These are phyloP conservation scores for Gallinago solitaria DNA, from an alignment of 2,797 vertebrate species.

Conservation along the genomic window DNA sequence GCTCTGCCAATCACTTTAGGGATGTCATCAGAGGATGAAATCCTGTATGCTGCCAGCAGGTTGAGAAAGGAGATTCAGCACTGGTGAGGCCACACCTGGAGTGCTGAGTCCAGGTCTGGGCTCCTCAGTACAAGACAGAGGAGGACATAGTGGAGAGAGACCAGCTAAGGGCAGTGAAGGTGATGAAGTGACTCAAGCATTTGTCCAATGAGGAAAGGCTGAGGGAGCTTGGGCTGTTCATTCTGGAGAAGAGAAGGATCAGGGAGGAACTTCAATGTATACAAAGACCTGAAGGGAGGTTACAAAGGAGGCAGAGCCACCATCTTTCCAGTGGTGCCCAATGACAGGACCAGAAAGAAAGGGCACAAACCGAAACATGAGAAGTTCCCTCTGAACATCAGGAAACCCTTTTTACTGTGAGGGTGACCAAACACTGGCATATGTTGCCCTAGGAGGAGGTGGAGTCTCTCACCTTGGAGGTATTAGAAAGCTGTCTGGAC, in stretches of 20 bases:
- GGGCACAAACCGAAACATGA: not conserved
- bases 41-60: not conserved
- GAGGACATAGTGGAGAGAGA: not conserved
- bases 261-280: not conserved
- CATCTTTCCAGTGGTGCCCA: not conserved
- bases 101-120: not conserved
- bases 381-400: not conserved
- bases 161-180: fast-evolving
- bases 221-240: not conserved
- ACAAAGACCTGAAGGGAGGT: not conserved
- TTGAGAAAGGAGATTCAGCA: not conserved
- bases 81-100: not conserved
- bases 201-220: not conserved
- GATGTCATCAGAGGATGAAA: not conserved
- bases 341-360: not conserved
- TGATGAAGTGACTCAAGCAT: not conserved
- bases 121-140: not conserved
- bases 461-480: not conserved
- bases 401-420: not conserved
- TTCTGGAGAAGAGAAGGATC: not conserved
- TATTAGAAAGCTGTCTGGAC: not conserved
- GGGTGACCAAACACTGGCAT: not conserved
- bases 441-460: not conserved
- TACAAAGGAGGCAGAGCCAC: not conserved
- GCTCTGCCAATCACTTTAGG: not conserved